These are phyloP conservation scores for Brenthis hecate DNA, from an alignment of 2,888 invertebrate species.

Conservation along the genomic window DNA sequence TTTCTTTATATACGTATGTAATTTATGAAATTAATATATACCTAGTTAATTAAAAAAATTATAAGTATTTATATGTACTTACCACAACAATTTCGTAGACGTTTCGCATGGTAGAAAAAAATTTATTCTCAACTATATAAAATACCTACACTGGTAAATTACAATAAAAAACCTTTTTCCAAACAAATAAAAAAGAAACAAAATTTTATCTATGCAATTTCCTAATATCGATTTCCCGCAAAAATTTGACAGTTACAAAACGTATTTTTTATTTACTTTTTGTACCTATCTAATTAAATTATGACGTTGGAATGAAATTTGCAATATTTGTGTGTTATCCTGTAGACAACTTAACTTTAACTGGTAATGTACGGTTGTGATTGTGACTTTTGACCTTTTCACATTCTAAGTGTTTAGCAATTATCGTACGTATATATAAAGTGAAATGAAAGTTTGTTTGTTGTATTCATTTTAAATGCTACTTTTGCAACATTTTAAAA, in stretches of 20 bases:
- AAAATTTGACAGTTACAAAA: background rate
- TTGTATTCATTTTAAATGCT: background rate
- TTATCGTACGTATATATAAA: constrained; percentile 2
- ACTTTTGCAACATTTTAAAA: background rate
- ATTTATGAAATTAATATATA: too few species aligned
- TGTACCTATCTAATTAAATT: too few species aligned
- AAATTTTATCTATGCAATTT: background rate
- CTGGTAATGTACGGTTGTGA: background rate
- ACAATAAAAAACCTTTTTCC: too few species aligned
- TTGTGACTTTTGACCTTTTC: constrained; percentile 15
- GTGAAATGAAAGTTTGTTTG: constrained; percentile 7
- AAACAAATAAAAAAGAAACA: background rate
- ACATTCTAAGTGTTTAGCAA: constrained; percentile 1
- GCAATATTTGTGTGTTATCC: background rate
- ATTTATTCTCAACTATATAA: too few species aligned
- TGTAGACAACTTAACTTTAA: background rate
- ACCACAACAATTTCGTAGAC: too few species aligned
- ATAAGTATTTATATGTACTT: too few species aligned
- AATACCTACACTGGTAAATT: too few species aligned
- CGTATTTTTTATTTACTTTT: background rate
- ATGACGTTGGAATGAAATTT: too few species aligned
- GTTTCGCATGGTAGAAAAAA: too few species aligned
- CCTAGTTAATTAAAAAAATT: too few species aligned
- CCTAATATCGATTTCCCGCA: background rate
- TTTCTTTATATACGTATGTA: too few species aligned